These are phyloP conservation scores for Oreamnos americanus DNA, from an alignment of 2,113 vertebrate species.

Conservation along the genomic window DNA sequence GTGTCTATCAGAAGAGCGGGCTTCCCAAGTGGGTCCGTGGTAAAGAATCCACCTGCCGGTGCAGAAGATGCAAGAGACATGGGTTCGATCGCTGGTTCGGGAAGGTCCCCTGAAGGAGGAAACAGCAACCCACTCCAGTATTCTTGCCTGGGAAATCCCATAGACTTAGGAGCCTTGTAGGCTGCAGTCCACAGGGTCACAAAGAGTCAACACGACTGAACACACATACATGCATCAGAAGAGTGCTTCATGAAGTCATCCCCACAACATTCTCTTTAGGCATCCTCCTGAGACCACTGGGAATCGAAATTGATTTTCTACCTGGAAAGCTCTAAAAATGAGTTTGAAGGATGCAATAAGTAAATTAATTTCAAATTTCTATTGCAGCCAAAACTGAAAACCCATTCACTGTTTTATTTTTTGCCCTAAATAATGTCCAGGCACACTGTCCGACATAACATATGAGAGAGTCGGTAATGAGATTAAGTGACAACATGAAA, in stretches of 20 bases:
- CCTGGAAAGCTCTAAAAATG: neutral
- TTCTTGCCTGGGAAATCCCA: neutral
- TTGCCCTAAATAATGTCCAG: neutral
- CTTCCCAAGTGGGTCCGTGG: neutral
- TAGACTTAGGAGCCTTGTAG: neutral
- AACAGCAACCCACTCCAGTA: neutral
- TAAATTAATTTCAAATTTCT: neutral
- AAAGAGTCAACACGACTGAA: neutral
- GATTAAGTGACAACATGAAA: conserved; percentile 28
- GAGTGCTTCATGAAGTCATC: neutral
- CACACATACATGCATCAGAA: neutral
- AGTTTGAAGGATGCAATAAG: neutral
- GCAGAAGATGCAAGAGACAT: neutral
- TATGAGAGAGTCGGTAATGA: neutral
- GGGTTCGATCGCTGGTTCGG: neutral
- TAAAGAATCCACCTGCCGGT: neutral
- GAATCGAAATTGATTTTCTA: neutral
- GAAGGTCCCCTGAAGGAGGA: neutral
- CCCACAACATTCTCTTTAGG: neutral
- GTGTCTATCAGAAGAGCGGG: neutral
- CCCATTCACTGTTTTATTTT: neutral
- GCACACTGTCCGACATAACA: neutral
- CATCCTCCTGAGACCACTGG: neutral
- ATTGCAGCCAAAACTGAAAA: neutral
- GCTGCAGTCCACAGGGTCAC: neutral